phyloP scores from a whole-genome alignment of 2,113 vertebrate genomes.

The Platycercus adscitus region DNA sequence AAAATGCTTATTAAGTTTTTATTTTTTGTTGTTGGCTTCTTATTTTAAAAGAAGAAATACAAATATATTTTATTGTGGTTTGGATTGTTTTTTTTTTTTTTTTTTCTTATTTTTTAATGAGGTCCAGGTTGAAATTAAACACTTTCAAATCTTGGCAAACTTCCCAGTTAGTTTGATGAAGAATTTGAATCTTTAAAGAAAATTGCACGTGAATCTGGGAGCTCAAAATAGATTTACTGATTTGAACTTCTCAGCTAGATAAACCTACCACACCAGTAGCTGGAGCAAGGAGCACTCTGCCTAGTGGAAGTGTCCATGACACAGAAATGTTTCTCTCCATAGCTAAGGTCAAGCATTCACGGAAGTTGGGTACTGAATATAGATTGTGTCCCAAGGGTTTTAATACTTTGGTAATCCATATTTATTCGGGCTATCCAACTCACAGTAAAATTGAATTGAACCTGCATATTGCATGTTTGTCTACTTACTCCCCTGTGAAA shows the following conservation, averaged over 20 bases:
- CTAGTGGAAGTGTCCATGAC: background rate
- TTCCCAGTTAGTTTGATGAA: background rate
- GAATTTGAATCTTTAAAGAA: background rate
- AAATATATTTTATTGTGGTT: background rate
- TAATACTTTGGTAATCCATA: background rate
- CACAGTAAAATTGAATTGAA: background rate
- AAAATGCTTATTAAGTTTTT: background rate
- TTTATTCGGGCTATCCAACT: background rate
- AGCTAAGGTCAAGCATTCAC: background rate
- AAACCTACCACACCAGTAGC: background rate
- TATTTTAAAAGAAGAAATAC: background rate
- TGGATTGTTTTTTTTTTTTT: background rate
- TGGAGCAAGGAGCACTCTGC: background rate
- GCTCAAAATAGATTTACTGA: background rate
- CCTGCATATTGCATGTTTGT: rapidly evolving
- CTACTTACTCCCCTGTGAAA: background rate
- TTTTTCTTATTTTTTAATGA: background rate
- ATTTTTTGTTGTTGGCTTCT: background rate
- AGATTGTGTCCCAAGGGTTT: background rate
- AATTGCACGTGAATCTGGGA: background rate
- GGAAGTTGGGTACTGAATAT: background rate
- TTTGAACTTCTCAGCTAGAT: background rate
- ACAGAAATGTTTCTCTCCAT: background rate
- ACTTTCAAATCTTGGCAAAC: background rate
- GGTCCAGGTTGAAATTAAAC: background rate